Percentiles rank a stretch among this genome's conserved stretches.
Conservation (phyloP, 2,797 vertebrate species). For the Sebastes cheni region DNA sequence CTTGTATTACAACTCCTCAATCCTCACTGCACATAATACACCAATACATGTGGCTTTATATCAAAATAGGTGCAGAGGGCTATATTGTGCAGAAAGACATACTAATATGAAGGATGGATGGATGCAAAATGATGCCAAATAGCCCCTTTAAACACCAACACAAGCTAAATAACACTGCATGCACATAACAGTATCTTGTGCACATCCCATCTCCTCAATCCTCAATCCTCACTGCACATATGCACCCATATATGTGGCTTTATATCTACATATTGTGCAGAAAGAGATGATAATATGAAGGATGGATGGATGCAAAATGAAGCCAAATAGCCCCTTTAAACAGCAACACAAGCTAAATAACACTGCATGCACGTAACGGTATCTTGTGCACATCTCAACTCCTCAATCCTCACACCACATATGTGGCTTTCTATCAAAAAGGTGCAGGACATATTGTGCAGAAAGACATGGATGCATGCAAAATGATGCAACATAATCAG, state of each 20-base stretch:
- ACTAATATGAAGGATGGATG: too few species aligned
- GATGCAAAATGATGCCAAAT: too few species aligned
- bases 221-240: not conserved
- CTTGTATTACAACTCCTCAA: not conserved
- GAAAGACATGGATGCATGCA: conserved; percentile 8
- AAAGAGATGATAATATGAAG: not conserved
- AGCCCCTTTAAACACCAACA: too few species aligned
- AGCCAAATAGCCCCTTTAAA: too few species aligned
- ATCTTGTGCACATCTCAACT: not conserved
- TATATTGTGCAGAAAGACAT: not conserved
- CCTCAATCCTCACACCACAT: not conserved
- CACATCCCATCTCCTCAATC: not conserved
- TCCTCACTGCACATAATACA: not conserved
- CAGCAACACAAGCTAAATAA: too few species aligned
- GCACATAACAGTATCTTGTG: not conserved
- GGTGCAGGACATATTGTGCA: not conserved
- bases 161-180: not conserved
- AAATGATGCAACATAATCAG: conserved; percentile 1
- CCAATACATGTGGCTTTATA: not conserved
- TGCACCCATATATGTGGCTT: not conserved
- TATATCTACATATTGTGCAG: not conserved
- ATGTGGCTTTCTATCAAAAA: not conserved
- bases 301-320: too few species aligned
- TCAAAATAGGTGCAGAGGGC: not conserved
- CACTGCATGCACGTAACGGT: not conserved